Base-by-base conservation (phyloP, 2,888 invertebrate species). In the Chrysomela aeneicollis region DNA sequence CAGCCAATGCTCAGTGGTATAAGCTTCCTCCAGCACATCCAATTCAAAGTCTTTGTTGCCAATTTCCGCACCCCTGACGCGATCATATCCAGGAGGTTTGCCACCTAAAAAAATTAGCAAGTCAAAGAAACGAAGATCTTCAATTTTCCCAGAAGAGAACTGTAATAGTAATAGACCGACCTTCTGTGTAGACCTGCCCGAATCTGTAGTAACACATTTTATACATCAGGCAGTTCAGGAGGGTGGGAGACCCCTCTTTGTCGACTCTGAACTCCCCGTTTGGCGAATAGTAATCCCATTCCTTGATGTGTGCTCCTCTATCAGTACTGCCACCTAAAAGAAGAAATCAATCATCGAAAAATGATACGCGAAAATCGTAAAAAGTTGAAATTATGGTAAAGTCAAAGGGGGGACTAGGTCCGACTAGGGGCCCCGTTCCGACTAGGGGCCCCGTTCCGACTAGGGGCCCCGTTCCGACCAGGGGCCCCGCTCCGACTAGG, bases 201-300 rank as follows among this genome's bases (percentile, higher is more conserved):
- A 98, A 99, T 79, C 95, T 90, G 85, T 99, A 98, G 83, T 98
- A 99, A 85, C 97, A 97, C 94, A 99, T 94, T 86, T 98, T 99
- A 86, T 99, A 98, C 98, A 98, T 99, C 69, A 98, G 89, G 79
- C 96, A 98, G 85, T 99, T 98, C 75, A 98, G 90, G 74, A 99
- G 86, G 17, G 92, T 92, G 32, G 89, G 89, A 0, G 97, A 94
- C 46, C 97, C 98, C 80, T 97, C 97, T 73, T 92, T 92, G 84
- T 98, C 98, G 1, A 99, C 92, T 49, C 97, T 86, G 84, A 98
- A 99, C 86, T 99, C 98, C 1, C 98, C 98, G 71, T 90, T 89
- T 0, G 95, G 89, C 55, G 97, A 97, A 86, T 98, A 99, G 84
- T 98, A 98, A 85, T 98, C 97, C 78, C 91, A 90, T 85, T 99